A percentile compares a stretch with the other conserved stretches of the same genome.
Evolutionary conservation across 2,888 invertebrate genomes (phyloP).

Genomic region (Drosophila pseudotalamancana): DNA sequence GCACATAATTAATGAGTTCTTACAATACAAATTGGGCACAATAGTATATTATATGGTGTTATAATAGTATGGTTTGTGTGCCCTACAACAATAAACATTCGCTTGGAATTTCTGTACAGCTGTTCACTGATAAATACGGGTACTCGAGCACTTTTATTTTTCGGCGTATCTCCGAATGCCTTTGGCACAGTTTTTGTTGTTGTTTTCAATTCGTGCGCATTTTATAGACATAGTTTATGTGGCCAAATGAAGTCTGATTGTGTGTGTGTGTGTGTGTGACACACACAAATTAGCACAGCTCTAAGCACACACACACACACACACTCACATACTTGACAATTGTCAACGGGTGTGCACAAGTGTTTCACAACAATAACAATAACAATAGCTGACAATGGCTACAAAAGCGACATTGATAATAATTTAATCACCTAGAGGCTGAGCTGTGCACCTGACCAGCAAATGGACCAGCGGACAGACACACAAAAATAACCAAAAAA

Average conservation of each 20-base stretch:
- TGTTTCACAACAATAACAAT: slow-evolving; percentile 43
- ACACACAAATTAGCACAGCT: slow-evolving; percentile 56
- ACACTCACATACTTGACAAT: slow-evolving; percentile 67
- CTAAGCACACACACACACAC: too few relatives aligned
- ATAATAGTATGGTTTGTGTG: slow-evolving; percentile 30
- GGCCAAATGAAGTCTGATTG: slow-evolving; percentile 29
- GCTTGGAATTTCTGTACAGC: slow-evolving; percentile 33
- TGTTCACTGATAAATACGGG: slow-evolving; percentile 36
- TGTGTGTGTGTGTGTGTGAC: slow-evolving; percentile 24
- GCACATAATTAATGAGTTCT: slow-evolving; percentile 15
- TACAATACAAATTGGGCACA: slow-evolving; percentile 48
- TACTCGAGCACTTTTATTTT: slow-evolving; percentile 1
- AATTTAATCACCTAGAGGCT: slow-evolving; percentile 56
- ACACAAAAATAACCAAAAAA: slow-evolving; percentile 17
- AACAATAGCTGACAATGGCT: slow-evolving; percentile 42
- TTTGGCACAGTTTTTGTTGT: slow-evolving; percentile 51
- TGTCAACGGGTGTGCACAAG: slow-evolving; percentile 63
- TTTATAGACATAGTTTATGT: slow-evolving; percentile 27
- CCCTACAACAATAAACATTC: slow-evolving; percentile 27
- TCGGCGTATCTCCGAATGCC: slow-evolving; percentile 36
- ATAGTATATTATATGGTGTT: slow-evolving; percentile 10
- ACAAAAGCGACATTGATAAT: slow-evolving; percentile 61
- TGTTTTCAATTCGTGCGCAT: slow-evolving; percentile 19
- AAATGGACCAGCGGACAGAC: slow-evolving; percentile 46
- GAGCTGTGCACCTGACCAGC: slow-evolving; percentile 39